Conservation (phyloP, 2,888 invertebrate genomes). For the Ormyrus nitidulus region DNA sequence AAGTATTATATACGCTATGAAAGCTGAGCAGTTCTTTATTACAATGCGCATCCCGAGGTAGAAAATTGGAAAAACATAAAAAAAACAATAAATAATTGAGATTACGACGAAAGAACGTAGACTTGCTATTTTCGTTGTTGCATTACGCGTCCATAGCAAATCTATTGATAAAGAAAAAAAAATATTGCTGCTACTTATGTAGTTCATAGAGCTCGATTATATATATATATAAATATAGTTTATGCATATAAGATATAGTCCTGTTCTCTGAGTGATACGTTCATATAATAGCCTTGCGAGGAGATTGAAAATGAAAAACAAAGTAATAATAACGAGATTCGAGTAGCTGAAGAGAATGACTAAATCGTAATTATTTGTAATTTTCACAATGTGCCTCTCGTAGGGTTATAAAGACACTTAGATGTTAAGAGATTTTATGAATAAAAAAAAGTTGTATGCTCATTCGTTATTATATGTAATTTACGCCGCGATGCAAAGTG, state of each 20-base stretch:
- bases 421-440: slow-evolving; percentile 55
- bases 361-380: slow-evolving; percentile 54
- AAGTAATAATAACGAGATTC: slow-evolving; percentile 53
- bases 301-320: slow-evolving; percentile 54
- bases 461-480: slow-evolving; percentile 55
- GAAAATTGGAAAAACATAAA: slow-evolving; percentile 27
- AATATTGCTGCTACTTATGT: slow-evolving; percentile 51
- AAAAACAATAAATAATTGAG: slow-evolving; percentile 54
- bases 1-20: not conserved
- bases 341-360: slow-evolving; percentile 31
- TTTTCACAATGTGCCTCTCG: slow-evolving; percentile 66
- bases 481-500: slow-evolving; percentile 58
- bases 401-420: slow-evolving; percentile 60
- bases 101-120: slow-evolving; percentile 23
- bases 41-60: not conserved
- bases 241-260: slow-evolving; percentile 59
- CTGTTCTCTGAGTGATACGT: slow-evolving; percentile 69
- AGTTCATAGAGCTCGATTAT: slow-evolving; percentile 54
- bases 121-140: slow-evolving; percentile 19
- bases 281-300: slow-evolving; percentile 61
- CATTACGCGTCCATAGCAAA: slow-evolving; percentile 3
- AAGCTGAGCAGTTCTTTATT: slow-evolving; percentile 7
- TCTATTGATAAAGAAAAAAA: slow-evolving; percentile 30
- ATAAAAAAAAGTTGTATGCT: slow-evolving; percentile 44
- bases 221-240: slow-evolving; percentile 58